Evolutionary conservation across 2,888 invertebrate genomes (phyloP).

Genomic region (Leptopilina myrica): DNA sequence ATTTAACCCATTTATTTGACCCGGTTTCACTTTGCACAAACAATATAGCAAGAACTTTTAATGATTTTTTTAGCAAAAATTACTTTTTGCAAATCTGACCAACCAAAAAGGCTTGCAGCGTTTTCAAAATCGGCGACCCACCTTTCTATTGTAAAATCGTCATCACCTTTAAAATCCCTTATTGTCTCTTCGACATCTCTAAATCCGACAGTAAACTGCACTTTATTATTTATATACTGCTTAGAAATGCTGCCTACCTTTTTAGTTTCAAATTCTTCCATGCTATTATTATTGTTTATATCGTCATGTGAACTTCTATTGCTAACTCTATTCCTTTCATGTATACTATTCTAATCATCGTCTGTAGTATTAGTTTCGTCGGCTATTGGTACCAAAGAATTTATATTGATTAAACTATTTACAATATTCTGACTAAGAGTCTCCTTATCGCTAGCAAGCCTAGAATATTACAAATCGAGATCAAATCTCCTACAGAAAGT

Average conservation of each 20-base stretch:
- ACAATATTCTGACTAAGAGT: background rate
- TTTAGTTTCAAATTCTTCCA: too few species aligned
- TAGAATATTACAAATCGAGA: background rate
- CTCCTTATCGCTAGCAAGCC: background rate
- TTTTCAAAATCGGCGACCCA: background rate
- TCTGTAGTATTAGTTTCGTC: background rate
- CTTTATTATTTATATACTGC: background rate
- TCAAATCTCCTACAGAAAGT: background rate
- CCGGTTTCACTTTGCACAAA: constrained; percentile 29
- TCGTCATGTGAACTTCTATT: background rate
- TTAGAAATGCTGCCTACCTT: background rate
- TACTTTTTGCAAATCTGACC: constrained; percentile 11
- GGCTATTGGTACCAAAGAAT: background rate
- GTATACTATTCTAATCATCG: background rate
- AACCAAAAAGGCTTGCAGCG: constrained; percentile 1
- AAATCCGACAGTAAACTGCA: constrained; percentile 3
- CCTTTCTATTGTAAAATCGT: background rate
- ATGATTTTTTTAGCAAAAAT: background rate
- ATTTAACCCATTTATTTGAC: background rate
- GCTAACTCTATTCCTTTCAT: background rate
- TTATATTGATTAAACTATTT: background rate
- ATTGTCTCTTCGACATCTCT: constrained; percentile 10
- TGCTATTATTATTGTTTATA: background rate
- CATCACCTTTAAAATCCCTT: background rate
- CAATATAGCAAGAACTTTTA: background rate